phyloP scores from a whole-genome alignment of 2,113 vertebrate genomes.

The Calidris pygmaea region DNA sequence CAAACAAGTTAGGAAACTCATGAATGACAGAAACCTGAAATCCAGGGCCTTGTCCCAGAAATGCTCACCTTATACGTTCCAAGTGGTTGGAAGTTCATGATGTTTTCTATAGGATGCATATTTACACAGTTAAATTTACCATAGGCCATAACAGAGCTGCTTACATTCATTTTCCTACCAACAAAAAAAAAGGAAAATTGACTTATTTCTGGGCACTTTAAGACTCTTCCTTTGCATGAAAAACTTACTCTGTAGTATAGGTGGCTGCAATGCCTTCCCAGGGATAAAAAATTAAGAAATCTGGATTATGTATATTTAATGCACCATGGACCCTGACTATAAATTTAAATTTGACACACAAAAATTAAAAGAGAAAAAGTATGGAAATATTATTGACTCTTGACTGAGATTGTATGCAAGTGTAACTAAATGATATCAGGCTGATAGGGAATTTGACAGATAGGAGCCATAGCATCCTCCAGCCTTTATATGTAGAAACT shows the following conservation, averaged over 20 bases:
- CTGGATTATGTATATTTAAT: not conserved
- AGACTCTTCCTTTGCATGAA: not conserved
- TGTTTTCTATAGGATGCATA: not conserved
- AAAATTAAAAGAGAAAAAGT: not conserved
- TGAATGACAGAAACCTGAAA: not conserved
- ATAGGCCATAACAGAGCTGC: fast-evolving
- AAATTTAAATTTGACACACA: not conserved
- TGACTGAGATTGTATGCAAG: not conserved
- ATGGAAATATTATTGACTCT: not conserved
- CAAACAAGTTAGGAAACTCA: fast-evolving
- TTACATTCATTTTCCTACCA: not conserved
- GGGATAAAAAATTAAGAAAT: not conserved
- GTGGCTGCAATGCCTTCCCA: not conserved
- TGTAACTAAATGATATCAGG: not conserved
- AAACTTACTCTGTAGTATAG: not conserved
- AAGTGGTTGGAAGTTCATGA: not conserved
- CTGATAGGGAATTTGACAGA: not conserved
- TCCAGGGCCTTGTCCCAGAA: not conserved
- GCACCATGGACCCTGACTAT: not conserved
- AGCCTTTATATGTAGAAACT: not conserved
- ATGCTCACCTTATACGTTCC: not conserved
- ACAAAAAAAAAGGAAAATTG: not conserved
- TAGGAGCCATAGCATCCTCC: not conserved
- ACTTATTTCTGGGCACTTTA: not conserved
- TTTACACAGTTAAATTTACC: not conserved